Percentiles rank a stretch among this genome's conserved stretches.
phyloP scores from a whole-genome alignment of 2,888 invertebrate species.

The Epinotia demarniana region DNA sequence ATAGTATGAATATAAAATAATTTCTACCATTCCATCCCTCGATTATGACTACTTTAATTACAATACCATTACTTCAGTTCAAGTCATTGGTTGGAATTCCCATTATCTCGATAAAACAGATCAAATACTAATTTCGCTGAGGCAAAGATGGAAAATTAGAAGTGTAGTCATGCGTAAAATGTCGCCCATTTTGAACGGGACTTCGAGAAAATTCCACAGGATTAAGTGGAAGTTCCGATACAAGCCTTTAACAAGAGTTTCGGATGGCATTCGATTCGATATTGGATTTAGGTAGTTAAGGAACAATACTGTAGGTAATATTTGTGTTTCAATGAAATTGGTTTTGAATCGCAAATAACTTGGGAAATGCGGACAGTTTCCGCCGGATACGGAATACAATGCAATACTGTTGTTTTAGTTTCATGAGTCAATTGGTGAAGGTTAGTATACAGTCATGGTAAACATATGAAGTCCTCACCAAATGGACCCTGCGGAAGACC shows the following conservation, averaged over 20 bases:
- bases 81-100: slow-evolving; percentile 30
- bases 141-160: slow-evolving; percentile 77
- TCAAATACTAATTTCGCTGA: slow-evolving; percentile 74
- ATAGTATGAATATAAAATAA: slow-evolving; percentile 24
- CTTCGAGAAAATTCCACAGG: slow-evolving; percentile 28
- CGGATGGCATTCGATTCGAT: not conserved
- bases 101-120: slow-evolving; percentile 55
- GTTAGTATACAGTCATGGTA: too few relatives aligned
- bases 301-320: slow-evolving; percentile 2
- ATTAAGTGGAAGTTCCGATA: slow-evolving; percentile 32
- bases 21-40: slow-evolving; percentile 13
- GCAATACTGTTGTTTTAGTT: not conserved
- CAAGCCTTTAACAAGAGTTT: slow-evolving; percentile 15
- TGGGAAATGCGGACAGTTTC: not conserved
- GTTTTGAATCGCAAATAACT: slow-evolving; percentile 9
- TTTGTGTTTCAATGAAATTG: slow-evolving; percentile 3
- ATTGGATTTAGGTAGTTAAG: slow-evolving; percentile 5
- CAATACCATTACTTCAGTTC: slow-evolving; percentile 37
- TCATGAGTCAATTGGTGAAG: not conserved
- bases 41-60: slow-evolving; percentile 36
- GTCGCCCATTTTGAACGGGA: slow-evolving; percentile 51
- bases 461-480: too few relatives aligned
- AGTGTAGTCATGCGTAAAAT: slow-evolving; percentile 73
- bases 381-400: not conserved
- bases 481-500: too few relatives aligned